Evolutionary conservation across 2,888 invertebrate genomes (phyloP).

Genomic region (Cataglyphis albicans): DNA sequence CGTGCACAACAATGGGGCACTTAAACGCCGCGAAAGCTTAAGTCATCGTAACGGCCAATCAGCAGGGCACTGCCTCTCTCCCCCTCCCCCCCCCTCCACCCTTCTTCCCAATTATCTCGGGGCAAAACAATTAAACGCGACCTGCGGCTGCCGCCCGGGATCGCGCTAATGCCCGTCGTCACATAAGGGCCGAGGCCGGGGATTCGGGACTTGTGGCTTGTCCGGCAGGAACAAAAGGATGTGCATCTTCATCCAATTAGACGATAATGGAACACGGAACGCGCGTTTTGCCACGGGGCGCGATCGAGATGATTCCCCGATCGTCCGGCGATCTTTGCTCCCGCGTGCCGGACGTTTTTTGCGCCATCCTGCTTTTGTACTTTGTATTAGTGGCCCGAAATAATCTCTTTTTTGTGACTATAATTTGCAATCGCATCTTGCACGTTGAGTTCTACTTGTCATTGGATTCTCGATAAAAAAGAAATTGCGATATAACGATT

Average conservation of each 20-base stretch:
- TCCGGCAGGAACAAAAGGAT: constrained; percentile 76
- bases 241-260: constrained; percentile 83
- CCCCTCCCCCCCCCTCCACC: constrained; percentile 52
- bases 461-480: constrained; percentile 23
- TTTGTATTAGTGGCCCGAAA: constrained; percentile 15
- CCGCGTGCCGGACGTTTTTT: constrained; percentile 50
- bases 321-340: constrained; percentile 41
- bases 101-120: constrained; percentile 77
- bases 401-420: constrained; percentile 25
- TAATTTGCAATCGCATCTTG: constrained; percentile 38
- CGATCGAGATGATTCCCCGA: constrained; percentile 60
- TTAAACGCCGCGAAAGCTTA: constrained; percentile 79
- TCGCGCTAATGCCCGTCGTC: constrained; percentile 65
- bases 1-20: constrained; percentile 82
- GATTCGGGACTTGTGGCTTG: constrained; percentile 60
- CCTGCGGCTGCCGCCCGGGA: constrained; percentile 68
- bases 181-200: constrained; percentile 51
- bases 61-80: constrained; percentile 69
- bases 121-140: constrained; percentile 82
- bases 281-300: constrained; percentile 73
- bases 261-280: constrained; percentile 73
- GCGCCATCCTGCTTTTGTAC: constrained; percentile 16
- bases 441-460: constrained; percentile 20
- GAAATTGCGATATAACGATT: constrained; percentile 3
- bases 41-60: constrained; percentile 82